These are phyloP conservation scores for Scolanthus callimorphus DNA, from an alignment of 92 coral and sea anemone species.

Conservation along the genomic window DNA sequence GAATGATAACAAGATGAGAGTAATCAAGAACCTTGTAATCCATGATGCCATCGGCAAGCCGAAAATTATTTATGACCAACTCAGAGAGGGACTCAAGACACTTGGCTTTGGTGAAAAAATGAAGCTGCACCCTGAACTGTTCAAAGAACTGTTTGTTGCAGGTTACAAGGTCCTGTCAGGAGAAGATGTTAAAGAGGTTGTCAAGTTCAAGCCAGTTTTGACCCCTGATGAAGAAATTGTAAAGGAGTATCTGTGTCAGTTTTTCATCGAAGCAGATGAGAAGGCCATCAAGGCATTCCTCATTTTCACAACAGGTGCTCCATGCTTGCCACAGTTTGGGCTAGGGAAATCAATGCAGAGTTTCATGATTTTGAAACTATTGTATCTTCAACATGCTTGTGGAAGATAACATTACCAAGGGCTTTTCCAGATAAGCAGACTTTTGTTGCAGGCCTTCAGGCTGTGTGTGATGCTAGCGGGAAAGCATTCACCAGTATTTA, in stretches of 20 bases:
- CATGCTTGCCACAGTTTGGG: slow-evolving; percentile 41
- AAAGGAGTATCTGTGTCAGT: background rate
- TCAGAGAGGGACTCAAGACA: slow-evolving; percentile 3
- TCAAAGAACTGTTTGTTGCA: too few species aligned
- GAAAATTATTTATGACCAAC: slow-evolving; percentile 4
- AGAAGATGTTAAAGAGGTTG: background rate
- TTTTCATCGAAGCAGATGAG: background rate
- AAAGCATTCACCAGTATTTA: background rate
- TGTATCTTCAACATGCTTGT: slow-evolving; percentile 22
- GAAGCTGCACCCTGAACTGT: background rate
- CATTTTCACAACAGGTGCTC: slow-evolving; percentile 36
- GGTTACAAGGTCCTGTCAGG: slow-evolving; percentile 6
- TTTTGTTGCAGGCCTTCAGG: slow-evolving; percentile 4
- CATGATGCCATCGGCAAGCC: slow-evolving; percentile 14
- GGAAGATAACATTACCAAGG: slow-evolving; percentile 11
- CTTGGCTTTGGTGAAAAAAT: slow-evolving; percentile 5
- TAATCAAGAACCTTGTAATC: slow-evolving; percentile 1
- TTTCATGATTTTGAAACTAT: slow-evolving; percentile 18
- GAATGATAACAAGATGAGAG: slow-evolving; percentile 9
- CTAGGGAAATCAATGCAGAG: slow-evolving; percentile 20
- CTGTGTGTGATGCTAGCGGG: background rate
- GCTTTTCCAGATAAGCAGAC: slow-evolving; percentile 5
- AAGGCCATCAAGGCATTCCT: slow-evolving; percentile 11
- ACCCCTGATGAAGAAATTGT: slow-evolving; percentile 3
- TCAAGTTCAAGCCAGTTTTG: slow-evolving; percentile 4